These are phyloP conservation scores for Canis aureus DNA, from an alignment of 2,113 vertebrate genomes.

Conservation along the genomic window DNA sequence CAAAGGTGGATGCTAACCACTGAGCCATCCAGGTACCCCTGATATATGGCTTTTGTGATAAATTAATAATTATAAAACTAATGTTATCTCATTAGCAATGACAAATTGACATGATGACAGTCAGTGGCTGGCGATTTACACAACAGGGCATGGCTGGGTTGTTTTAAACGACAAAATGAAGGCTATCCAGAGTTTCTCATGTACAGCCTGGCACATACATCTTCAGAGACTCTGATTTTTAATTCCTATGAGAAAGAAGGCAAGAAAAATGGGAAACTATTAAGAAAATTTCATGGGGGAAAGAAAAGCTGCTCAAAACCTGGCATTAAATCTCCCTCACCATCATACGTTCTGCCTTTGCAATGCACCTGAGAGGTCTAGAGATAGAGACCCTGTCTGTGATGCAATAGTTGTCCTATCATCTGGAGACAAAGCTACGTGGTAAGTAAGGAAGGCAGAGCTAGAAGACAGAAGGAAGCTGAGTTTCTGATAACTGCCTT, in stretches of 20 bases:
- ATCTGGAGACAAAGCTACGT: not conserved
- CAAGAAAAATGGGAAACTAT: conserved; percentile 9
- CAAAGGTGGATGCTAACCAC: no score
- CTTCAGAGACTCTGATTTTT: not conserved
- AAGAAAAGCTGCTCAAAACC: not conserved
- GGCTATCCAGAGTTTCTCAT: not conserved
- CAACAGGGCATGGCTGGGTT: not conserved
- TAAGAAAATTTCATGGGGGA: not conserved
- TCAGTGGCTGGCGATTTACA: not conserved
- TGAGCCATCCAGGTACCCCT: no score
- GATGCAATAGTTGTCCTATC: not conserved
- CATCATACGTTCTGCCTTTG: not conserved
- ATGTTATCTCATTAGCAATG: conserved; percentile 32
- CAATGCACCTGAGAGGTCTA: not conserved
- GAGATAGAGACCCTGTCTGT: not conserved
- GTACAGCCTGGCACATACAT: no score
- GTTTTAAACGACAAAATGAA: conserved; percentile 18
- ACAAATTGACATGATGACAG: not conserved
- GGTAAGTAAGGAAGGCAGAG: not conserved
- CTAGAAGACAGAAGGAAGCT: not conserved
- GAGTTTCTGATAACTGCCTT: not conserved
- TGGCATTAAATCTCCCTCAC: not conserved
- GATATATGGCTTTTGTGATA: not conserved
- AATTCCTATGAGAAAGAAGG: not conserved
- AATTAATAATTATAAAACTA: conserved; percentile 53